Evolutionary conservation across 2,797 vertebrate species (phyloP), one percentile per base, ranked within the genome.

Genomic region (Xenopus petersii): DNA sequence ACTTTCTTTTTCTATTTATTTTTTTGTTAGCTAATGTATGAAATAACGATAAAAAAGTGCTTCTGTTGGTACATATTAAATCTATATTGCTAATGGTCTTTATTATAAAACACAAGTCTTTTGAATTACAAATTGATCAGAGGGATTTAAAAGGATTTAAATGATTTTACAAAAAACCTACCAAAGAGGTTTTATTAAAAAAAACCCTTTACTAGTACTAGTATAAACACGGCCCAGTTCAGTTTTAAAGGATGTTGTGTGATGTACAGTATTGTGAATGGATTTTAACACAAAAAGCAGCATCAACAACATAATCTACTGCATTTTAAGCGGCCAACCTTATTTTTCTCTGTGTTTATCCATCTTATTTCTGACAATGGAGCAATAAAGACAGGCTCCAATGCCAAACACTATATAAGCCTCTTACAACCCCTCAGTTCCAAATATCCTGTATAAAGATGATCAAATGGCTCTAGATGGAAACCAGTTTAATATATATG

Each of bases 331-430:
- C 51, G 17, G 55, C 36, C 47, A 48, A 60, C 74, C 74, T 62
- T 30, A 48, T 63, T 71, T 21, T 33, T 49, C 17, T 59, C 26
- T 49, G 55, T 49, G 55, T 71, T 60, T 59, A 59, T 70, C 47
- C 67, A 49, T 13, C 26, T 49, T 55, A 71, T 70, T 66, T 66
- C 55, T 71, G 42, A 77, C 68, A 71, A 77, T 60, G 16, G 64
- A 62, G 58, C 65, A 66, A 55, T 54, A 66, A 24, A 24, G 36
- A 61, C 62, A 46, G 36, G 16, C 21, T 55, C 60, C 63, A 66
- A 60, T 15, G 68, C 62, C 75, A 71, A 21, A 67, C 47, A 62
- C 55, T 46, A 65, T 33, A 55, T 67, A 77, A 77, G 62, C 74
- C 30, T 59, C 74, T 71, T 71, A 76, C 62, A 48, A 58, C 36